Base-by-base conservation (phyloP, 2,797 vertebrate genomes). In the Kryptolebias ocellatus region DNA sequence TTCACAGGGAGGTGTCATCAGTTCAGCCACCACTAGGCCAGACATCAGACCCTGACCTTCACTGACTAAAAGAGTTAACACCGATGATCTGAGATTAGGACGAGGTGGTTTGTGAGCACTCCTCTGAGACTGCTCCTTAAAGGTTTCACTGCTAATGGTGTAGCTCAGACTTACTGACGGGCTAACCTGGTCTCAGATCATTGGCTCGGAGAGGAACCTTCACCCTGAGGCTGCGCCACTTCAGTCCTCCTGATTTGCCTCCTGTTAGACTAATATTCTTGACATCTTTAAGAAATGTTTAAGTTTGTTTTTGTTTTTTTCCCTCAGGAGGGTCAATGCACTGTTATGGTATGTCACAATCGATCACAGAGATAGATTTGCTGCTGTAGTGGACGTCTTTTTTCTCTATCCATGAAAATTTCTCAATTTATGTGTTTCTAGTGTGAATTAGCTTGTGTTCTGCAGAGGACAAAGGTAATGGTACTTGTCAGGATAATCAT, bases 251-350 rank as follows among this genome's bases (percentile, higher is more conserved):
- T 83, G 60, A 76, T 91, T 90, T 87, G 82, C 87, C 87, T 90
- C 90, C 87, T 88, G 93, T 90, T 89, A 81, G 91, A 94, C 90
- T 88, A 78, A 85, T 87, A 87, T 87, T 89, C 83, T 83, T 53
- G 83, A 52, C 83, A 85, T 88, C 80, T 90, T 91, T 89, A 85
- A 86, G 81, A 85, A 85, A 79, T 49, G 80, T 87, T 86, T 86
- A 78, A 71, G 20, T 80, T 69, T 81, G 85, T 93, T 82, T 54
- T n/a, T 8, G 29, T 20, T 50, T 37, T 20, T 60, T 20, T 91
- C 89, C 88, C 95, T 95, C 95, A 95, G 95, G 95, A 96, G 95
- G 92, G 95, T 96, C 94, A 92, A 95, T 94, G 95, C 96, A 95
- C 96, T 96, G 95, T 96, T 96, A 95, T 90, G 91, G 95, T 95